Evolutionary conservation across 1,140 invertebrate species (phyloP).

Genomic region (Anastatus disparis): DNA sequence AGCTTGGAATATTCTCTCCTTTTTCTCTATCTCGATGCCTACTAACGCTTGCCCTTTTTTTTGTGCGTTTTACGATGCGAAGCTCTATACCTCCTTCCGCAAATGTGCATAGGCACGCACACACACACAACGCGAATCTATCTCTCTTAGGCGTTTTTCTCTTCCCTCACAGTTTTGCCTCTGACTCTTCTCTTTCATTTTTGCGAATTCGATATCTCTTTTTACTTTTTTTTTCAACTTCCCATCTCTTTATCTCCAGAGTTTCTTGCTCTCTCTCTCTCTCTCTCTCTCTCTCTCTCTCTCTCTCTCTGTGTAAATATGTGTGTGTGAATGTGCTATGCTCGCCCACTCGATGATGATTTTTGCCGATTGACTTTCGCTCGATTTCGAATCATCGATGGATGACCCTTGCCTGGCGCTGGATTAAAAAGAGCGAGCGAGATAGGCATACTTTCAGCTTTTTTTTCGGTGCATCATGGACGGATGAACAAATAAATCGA

Average conservation of each 20-base stretch:
- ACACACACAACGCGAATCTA: too few species aligned
- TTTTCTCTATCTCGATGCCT: not conserved
- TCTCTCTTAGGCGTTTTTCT: too few species aligned
- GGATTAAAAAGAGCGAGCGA: conserved; percentile 16
- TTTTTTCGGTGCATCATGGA: not conserved
- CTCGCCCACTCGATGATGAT: conserved; percentile 45
- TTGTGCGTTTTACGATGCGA: not conserved
- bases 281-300: conserved; percentile 34
- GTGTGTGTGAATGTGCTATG: conserved; percentile 2
- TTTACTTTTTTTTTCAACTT: too few species aligned
- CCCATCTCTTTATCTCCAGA: too few species aligned
- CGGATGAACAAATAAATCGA: not conserved
- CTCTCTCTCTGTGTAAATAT: conserved; percentile 24
- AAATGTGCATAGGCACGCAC: too few species aligned
- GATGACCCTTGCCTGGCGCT: conserved; percentile 23
- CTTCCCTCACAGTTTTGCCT: conserved; percentile 30
- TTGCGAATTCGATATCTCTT: conserved; percentile 33
- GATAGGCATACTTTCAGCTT: not conserved
- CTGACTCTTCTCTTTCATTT: conserved; percentile 36
- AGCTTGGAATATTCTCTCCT: not conserved
- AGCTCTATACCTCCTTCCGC: not conserved
- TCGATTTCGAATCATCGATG: conserved; percentile 41
- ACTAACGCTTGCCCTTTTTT: conserved; percentile 13
- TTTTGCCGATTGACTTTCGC: conserved; percentile 28
- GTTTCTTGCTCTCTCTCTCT: conserved; percentile 17